These are phyloP conservation scores for Parnassius orleans DNA, from an alignment of 2,888 invertebrate genomes.

Conservation along the genomic window DNA sequence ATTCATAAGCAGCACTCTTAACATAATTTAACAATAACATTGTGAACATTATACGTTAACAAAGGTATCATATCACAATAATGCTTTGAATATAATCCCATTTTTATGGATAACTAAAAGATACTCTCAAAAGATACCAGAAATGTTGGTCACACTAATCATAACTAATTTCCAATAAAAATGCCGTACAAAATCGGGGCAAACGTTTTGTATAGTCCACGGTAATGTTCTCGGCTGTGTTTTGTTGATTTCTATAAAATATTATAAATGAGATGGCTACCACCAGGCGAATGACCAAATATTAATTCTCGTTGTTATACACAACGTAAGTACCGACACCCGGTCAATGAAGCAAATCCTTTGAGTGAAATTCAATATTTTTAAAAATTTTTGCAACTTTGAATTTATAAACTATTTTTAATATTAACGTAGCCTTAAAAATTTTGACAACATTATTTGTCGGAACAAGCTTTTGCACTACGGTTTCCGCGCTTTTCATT, in stretches of 20 bases:
- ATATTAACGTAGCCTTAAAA: neutral
- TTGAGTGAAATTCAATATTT: too few species aligned
- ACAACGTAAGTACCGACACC: constrained; percentile 43
- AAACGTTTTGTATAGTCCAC: constrained; percentile 59
- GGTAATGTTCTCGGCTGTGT: constrained; percentile 74
- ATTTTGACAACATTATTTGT: too few species aligned
- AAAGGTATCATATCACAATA: constrained; percentile 26
- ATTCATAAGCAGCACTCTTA: neutral
- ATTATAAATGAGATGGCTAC: constrained; percentile 80
- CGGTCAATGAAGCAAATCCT: too few species aligned
- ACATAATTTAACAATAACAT: constrained; percentile 21
- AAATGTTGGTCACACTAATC: constrained; percentile 58
- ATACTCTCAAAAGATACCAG: constrained; percentile 22
- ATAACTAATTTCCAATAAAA: constrained; percentile 69
- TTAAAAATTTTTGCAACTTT: too few species aligned
- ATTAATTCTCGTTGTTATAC: constrained; percentile 51
- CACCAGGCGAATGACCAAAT: constrained; percentile 79
- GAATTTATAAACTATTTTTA: neutral
- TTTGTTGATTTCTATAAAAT: constrained; percentile 81
- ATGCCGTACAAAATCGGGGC: constrained; percentile 62
- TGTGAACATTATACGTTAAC: constrained; percentile 26
- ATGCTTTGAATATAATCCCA: constrained; percentile 14
- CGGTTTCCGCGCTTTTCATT: too few species aligned
- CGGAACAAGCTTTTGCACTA: too few species aligned
- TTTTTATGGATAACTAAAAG: constrained; percentile 9